Percentiles rank a stretch among this genome's conserved stretches.
Evolutionary conservation across 2,797 vertebrate genomes (phyloP).

Genomic region (Etheostoma perlongum): DNA sequence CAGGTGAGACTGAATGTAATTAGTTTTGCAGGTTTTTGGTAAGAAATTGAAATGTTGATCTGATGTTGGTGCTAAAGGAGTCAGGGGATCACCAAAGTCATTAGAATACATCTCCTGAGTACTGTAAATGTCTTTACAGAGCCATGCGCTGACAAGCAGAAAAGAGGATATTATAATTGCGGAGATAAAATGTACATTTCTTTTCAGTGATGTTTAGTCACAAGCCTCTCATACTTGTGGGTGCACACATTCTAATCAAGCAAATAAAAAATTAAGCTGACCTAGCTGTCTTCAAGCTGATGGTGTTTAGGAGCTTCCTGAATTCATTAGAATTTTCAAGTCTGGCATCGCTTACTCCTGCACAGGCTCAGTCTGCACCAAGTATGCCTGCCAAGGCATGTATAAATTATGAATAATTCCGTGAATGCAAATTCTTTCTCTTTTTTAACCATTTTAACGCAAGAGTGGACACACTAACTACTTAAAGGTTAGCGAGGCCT

Average conservation of each 20-base stretch:
- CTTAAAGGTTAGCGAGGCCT: constrained; percentile 23
- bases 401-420: constrained; percentile 16
- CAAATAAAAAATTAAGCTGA: constrained; percentile 2
- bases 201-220: background rate
- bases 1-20: background rate
- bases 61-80: no score
- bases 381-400: background rate
- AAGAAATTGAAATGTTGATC: background rate
- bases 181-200: background rate
- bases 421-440: constrained; percentile 10
- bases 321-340: constrained; percentile 10
- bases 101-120: background rate
- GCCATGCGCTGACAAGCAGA: background rate
- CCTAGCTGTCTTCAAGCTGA: constrained; percentile 9
- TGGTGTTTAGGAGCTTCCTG: constrained; percentile 5
- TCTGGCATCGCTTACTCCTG: constrained; percentile 14
- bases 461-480: constrained; percentile 10
- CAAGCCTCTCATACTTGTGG: background rate
- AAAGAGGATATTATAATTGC: background rate
- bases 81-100: background rate
- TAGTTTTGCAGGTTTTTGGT: background rate
- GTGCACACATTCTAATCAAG: background rate
- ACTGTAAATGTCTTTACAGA: background rate
- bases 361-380: constrained; percentile 1
- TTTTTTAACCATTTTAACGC: background rate